phyloP scores from a whole-genome alignment of 2,888 invertebrate genomes.

The Papilio gigon region DNA sequence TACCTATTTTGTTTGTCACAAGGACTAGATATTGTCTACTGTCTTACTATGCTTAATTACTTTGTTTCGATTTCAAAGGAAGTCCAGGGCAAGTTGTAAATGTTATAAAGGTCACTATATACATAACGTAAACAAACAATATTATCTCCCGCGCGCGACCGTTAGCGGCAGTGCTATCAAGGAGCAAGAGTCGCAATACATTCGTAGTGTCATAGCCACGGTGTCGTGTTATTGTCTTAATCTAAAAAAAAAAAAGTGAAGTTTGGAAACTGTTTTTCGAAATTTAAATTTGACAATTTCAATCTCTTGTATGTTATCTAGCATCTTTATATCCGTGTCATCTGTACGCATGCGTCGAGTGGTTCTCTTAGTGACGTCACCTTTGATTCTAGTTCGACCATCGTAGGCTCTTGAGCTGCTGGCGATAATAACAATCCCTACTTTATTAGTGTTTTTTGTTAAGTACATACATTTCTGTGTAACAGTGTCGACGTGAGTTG shows the following conservation, averaged over 20 bases:
- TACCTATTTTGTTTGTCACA: no score
- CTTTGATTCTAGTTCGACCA: constrained; percentile 60
- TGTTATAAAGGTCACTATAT: background rate
- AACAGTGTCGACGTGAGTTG: constrained; percentile 3
- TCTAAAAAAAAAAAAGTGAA: background rate
- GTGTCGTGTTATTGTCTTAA: background rate
- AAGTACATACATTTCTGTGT: constrained; percentile 4
- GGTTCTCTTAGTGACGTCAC: constrained; percentile 74
- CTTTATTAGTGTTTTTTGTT: constrained; percentile 19
- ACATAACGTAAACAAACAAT: constrained; percentile 6
- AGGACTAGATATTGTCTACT: no score
- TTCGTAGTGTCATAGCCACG: background rate
- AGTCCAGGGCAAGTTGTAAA: background rate
- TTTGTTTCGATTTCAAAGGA: background rate
- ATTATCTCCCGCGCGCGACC: constrained; percentile 12
- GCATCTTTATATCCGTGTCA: constrained; percentile 53
- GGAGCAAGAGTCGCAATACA: background rate
- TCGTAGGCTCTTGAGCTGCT: constrained; percentile 56
- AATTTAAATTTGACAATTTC: no score
- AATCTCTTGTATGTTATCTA: constrained; percentile 49
- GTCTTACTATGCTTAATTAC: background rate
- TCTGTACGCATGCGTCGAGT: constrained; percentile 67
- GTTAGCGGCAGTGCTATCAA: background rate
- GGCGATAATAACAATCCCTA: constrained; percentile 20
- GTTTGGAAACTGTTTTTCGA: no score